Conservation (phyloP, 2,888 invertebrate genomes). For the Cacoxenus indagator region DNA sequence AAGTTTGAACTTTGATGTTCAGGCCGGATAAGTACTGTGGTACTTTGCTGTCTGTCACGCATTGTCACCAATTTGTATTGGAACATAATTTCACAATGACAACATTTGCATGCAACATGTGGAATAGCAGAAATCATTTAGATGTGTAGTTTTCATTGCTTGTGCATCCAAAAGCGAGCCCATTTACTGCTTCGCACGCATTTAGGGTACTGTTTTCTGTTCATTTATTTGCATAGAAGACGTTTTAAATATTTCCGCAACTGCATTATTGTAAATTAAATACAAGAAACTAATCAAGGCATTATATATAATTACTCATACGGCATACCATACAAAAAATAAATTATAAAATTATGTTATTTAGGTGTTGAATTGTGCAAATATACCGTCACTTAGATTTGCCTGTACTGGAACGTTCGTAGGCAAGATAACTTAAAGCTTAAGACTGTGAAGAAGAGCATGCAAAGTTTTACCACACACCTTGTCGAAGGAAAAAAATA, state of each 20-base stretch:
- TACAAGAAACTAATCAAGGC: background rate
- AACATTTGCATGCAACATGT: background rate
- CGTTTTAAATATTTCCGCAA: no score
- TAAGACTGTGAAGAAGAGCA: background rate
- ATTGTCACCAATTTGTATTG: background rate
- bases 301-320: background rate
- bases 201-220: background rate
- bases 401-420: background rate
- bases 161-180: background rate
- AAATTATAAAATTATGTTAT: background rate
- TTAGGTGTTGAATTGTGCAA: background rate
- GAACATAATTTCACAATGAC: background rate
- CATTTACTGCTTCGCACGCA: background rate
- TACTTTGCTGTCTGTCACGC: background rate
- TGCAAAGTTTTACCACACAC: background rate
- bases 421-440: background rate
- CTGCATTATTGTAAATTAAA: background rate
- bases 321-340: background rate
- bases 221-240: no score
- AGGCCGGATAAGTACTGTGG: no score
- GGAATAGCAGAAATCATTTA: background rate
- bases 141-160: background rate
- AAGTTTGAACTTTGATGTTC: no score
- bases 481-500: background rate
- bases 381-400: background rate